phyloP scores from a whole-genome alignment of 1,140 invertebrate genomes.

The Drosophila quadrilineata region DNA sequence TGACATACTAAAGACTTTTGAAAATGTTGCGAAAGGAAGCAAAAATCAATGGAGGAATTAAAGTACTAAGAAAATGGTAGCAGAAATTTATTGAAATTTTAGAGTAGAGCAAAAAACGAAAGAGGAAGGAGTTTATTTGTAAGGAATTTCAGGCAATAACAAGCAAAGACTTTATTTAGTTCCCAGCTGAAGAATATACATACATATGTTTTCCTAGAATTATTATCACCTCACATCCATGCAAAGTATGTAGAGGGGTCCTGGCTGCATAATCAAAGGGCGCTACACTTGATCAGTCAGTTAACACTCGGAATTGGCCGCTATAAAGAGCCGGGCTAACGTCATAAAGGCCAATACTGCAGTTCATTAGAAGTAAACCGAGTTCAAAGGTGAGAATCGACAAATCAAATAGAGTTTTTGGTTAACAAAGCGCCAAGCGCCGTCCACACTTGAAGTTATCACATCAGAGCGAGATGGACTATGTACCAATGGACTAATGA shows the following conservation, averaged over 20 bases:
- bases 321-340: constrained; percentile 28
- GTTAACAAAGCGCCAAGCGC: constrained; percentile 68
- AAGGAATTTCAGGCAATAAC: neutral
- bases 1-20: constrained; percentile 60
- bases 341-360: constrained; percentile 39
- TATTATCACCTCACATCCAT: constrained; percentile 1
- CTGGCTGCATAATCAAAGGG: constrained; percentile 8
- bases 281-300: constrained; percentile 25
- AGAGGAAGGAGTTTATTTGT: neutral
- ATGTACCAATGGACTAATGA: too few relatives aligned
- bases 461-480: too few relatives aligned
- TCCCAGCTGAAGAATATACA: neutral
- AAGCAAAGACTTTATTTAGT: neutral
- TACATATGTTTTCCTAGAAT: constrained; percentile 11
- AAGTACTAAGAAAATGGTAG: neutral
- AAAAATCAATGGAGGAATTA: constrained; percentile 14
- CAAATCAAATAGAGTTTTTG: constrained; percentile 52
- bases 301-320: neutral
- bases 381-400: constrained; percentile 65
- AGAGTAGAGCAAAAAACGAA: neutral
- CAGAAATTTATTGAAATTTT: neutral
- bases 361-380: constrained; percentile 70
- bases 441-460: too few relatives aligned
- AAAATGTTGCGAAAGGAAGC: constrained; percentile 32
- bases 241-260: neutral